Conservation (phyloP, 2,113 vertebrate genomes). For the Lichenostomus cassidix region DNA sequence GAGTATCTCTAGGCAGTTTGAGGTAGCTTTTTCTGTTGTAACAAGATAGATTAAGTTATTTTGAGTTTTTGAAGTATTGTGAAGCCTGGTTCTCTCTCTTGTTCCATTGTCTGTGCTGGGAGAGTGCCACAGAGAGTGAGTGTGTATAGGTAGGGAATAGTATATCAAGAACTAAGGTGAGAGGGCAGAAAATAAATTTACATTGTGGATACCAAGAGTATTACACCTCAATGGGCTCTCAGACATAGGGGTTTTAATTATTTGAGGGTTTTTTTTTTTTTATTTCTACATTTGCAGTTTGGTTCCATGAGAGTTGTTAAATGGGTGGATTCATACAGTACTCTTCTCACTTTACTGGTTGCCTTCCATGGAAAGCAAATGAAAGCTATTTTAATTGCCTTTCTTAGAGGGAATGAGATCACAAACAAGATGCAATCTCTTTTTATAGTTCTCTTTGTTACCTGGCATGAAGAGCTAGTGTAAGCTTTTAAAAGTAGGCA, state of each 20-base stretch:
- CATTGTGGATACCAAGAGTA: neutral
- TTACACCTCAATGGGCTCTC: neutral
- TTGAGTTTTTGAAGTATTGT: neutral
- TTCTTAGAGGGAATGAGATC: neutral
- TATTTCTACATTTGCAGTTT: neutral
- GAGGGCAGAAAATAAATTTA: neutral
- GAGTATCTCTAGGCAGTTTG: neutral
- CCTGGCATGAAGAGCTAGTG: neutral
- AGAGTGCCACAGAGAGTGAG: neutral
- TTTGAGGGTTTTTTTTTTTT: fast-evolving
- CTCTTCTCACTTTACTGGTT: neutral
- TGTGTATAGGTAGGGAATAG: neutral
- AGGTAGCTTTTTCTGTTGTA: neutral
- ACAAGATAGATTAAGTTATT: neutral
- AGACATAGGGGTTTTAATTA: neutral
- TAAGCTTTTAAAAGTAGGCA: constrained; percentile 18
- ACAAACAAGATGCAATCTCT: constrained; percentile 23
- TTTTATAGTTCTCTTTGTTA: constrained; percentile 27
- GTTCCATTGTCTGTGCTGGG: neutral
- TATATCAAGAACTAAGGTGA: neutral
- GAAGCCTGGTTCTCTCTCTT: neutral
- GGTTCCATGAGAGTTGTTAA: neutral
- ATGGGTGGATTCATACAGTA: neutral
- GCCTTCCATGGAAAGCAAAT: neutral
- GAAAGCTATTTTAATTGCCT: constrained; percentile 35